Evolutionary conservation across 1,140 invertebrate genomes (phyloP).

Genomic region (Anoplolepis gracilipes): DNA sequence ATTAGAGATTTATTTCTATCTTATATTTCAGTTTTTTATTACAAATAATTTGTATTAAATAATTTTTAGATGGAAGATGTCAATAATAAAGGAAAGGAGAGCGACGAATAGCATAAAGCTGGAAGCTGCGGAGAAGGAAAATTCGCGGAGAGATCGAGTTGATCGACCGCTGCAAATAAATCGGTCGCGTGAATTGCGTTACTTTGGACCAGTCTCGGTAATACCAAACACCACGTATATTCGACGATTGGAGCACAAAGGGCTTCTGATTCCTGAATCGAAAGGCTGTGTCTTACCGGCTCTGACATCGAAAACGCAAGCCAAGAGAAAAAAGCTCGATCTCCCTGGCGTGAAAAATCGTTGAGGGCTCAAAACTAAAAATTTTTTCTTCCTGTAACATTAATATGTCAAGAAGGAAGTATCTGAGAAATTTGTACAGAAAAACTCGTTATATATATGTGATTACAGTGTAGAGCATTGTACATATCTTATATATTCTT

Average conservation of each 20-base stretch:
- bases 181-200: constrained; percentile 72
- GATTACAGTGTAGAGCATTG: not conserved
- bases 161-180: constrained; percentile 65
- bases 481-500: constrained; percentile 38
- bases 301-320: constrained; percentile 58
- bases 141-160: constrained; percentile 41
- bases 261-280: constrained; percentile 64
- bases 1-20: not conserved
- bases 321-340: constrained; percentile 69
- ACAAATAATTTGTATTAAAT: not conserved
- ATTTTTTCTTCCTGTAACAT: constrained; percentile 2
- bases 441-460: not conserved
- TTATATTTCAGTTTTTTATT: not conserved
- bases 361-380: constrained; percentile 4
- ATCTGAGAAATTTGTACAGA: constrained; percentile 16
- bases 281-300: constrained; percentile 69
- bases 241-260: constrained; percentile 76
- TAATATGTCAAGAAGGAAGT: not conserved
- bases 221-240: constrained; percentile 78
- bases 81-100: constrained; percentile 73
- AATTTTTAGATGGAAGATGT: constrained; percentile 79
- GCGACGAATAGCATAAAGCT: constrained; percentile 45
- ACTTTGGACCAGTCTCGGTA: constrained; percentile 76
- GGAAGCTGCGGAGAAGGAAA: constrained; percentile 53
- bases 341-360: constrained; percentile 58